Base-by-base conservation (phyloP, 2,113 vertebrate species). In the Dipodomys ordii region DNA sequence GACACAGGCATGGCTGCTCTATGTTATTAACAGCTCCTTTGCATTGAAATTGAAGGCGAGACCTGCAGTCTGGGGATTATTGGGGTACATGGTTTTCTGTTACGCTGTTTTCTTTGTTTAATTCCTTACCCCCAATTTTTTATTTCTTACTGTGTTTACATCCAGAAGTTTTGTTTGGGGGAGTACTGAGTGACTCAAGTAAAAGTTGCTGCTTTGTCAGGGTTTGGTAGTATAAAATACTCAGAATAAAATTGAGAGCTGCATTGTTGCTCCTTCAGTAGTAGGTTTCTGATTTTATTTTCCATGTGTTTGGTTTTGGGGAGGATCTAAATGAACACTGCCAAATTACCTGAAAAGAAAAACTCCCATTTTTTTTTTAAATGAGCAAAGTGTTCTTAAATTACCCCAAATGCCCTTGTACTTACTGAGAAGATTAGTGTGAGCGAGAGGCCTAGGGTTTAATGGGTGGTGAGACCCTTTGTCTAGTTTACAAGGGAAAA, bases 381-480 rank as follows among this genome's bases (percentile, higher is more conserved):
- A 4, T 67, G 22, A 76, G 39, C 67, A 28, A 94, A 71, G 15
- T 83, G 22, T 90, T 91, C 74, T 96, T 93, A 83, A 93, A 79
- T 92, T 92, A 83, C 35, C 62, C 93, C 35, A 44, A 11, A 46
- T 69, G 44, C 72, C 74, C 15, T 20, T 65, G 68, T 87, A 32
- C 44, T 60, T 92, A 11, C 32, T 22, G 11, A 87, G 65, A 46
- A 39, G 73, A 83, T 90, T 82, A 84, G 65, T 77, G 35, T 49
- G 39, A 72, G 64, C 79, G 20, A 69, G 91, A 86, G 15, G 80
- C 22, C 6, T 9, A 57, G 60, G 5, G 28, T 88, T 84, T 74
- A 46, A 16, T 39, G 64, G 53, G 15, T 57, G 3, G 53, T 57
- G 10, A 57, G 53, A 57, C 15, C 53, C 15, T 20, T 77, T 94